Base-by-base conservation (phyloP, 2,888 invertebrate species). In the Phaedon cochleariae region DNA sequence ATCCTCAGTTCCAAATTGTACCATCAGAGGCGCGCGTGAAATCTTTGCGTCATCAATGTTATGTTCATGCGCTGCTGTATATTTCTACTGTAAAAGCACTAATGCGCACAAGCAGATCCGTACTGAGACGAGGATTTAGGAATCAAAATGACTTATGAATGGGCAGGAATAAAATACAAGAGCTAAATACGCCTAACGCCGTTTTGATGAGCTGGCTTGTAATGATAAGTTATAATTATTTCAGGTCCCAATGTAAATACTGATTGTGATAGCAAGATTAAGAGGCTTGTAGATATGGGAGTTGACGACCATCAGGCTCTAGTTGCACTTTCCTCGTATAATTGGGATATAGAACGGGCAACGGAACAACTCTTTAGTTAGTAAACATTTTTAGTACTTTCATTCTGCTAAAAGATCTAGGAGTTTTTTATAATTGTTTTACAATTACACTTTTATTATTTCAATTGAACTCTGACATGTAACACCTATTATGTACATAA, bases 281-380 rank as follows among this genome's bases (percentile, higher is more conserved):
- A 91, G 82, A 90, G 94, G 78, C 87, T 98, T 74, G 88, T 90
- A 79, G 96, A 96, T 80, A 97, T 99, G 96, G 98, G 98, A 54
- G 90, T 98, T 60, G 93, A 94, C 74, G 95, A 94, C 83, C 91
- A 95, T 77, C 90, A 91, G 81, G 96, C 96, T 26, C 86, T 95
- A 72, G 94, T 94, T 51, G 96, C 97, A 29, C 87, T 98, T 59
- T 97, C 97, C 59, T 92, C 95, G 49, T 93, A 92, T 82, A 92
- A 95, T 83, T 98, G 97, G 97, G 93, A 96, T 80, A 85, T 97
- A 78, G 94, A 95, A 84, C 87, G 92, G 81, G 97, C 98, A 72
- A 96, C 96, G 58, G 97, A 97, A 84, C 90, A 90, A 81, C 86
- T 94, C 76, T 91, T 94, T 85, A 92, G 92, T 89, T 93, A 92